phyloP scores from a whole-genome alignment of 2,113 vertebrate species.

The Climacteris rufus region DNA sequence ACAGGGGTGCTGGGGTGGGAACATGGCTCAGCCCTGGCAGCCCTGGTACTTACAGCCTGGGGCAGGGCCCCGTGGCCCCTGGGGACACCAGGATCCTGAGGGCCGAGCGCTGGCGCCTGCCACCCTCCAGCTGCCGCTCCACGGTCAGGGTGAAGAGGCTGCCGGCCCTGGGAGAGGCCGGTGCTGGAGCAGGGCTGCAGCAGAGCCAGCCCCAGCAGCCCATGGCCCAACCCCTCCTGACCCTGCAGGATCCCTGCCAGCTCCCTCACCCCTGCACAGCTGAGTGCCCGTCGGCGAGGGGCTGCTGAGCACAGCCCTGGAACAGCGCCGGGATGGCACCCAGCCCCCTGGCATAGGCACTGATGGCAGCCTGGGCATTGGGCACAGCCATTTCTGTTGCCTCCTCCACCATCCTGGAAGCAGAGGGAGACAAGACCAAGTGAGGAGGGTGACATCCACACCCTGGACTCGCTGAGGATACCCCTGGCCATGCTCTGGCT shows the following conservation, averaged over 20 bases:
- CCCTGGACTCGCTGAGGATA: background rate
- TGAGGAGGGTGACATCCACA: background rate
- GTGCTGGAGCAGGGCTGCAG: accelerated
- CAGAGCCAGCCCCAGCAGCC: background rate
- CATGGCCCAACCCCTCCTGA: accelerated
- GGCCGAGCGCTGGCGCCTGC: slow-evolving; percentile 39
- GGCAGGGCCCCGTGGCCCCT: slow-evolving; percentile 44
- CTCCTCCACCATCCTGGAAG: slow-evolving; percentile 28
- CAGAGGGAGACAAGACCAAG: background rate
- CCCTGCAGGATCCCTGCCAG: accelerated
- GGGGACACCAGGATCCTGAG: slow-evolving; percentile 74
- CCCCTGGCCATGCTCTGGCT: background rate
- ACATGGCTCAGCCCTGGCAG: accelerated
- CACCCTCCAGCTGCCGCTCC: slow-evolving; percentile 55
- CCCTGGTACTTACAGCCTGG: background rate
- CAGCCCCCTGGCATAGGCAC: background rate
- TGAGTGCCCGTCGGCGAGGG: accelerated
- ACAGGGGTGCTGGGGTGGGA: accelerated
- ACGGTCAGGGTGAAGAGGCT: slow-evolving; percentile 72
- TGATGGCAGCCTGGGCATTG: slow-evolving; percentile 8
- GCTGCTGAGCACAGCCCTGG: background rate
- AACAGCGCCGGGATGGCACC: background rate
- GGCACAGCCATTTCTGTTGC: background rate
- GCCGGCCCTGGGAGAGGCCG: background rate
- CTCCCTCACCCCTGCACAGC: background rate